Evolutionary conservation across 35 echinoderm and acorn worm species (phyloP).

Genomic region (Anneissia japonica): DNA sequence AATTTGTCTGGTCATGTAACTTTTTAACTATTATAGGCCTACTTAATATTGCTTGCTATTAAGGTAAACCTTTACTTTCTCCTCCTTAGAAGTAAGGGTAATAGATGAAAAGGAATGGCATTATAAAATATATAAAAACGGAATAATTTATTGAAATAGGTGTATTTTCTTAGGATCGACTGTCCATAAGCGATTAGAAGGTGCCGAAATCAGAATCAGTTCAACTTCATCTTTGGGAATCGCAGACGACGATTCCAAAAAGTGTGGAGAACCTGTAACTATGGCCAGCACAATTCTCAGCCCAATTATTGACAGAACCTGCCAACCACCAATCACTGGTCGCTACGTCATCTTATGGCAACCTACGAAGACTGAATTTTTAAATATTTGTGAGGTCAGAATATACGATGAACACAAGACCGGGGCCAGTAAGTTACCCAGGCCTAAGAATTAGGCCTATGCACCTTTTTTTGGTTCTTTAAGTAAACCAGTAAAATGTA

Average conservation of each 20-base stretch:
- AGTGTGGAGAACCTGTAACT: neutral
- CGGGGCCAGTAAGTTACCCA: neutral
- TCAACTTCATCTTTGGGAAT: neutral
- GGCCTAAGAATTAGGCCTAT: too few species aligned
- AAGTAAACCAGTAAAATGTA: too few species aligned
- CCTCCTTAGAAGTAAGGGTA: too few species aligned
- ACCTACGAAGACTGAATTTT: neutral
- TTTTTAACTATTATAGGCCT: too few species aligned
- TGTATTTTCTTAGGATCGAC: too few species aligned
- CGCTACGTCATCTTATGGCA: neutral
- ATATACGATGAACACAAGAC: neutral
- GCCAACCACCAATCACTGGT: neutral
- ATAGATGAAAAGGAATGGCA: too few species aligned
- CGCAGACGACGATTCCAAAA: neutral
- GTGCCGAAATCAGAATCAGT: neutral
- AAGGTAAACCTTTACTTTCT: too few species aligned
- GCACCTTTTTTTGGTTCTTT: too few species aligned
- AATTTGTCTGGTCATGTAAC: too few species aligned
- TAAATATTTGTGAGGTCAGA: neutral
- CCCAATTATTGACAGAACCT: neutral
- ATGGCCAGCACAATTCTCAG: neutral
- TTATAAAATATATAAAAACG: too few species aligned
- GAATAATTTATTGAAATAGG: too few species aligned
- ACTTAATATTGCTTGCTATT: too few species aligned
- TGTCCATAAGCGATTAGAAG: neutral